phyloP scores from a whole-genome alignment of 2,113 vertebrate genomes.

The Platichthys stellatus region DNA sequence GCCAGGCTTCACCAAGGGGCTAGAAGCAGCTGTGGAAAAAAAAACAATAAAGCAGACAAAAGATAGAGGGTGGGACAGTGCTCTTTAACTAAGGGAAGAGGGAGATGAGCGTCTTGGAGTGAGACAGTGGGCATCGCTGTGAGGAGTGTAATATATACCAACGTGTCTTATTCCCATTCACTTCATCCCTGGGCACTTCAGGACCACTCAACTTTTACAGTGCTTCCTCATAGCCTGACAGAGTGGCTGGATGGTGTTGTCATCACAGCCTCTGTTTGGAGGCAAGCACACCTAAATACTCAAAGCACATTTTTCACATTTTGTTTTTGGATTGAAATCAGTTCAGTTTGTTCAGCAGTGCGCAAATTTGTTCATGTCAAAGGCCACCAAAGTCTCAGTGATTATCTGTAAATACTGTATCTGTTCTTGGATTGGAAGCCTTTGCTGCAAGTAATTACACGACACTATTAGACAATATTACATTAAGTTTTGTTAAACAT shows the following conservation, averaged over 20 bases:
- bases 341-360: too few species aligned
- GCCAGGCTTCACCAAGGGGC: neutral
- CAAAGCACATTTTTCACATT: neutral
- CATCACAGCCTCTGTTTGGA: neutral
- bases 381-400: neutral
- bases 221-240: neutral
- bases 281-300: neutral
- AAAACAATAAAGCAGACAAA: conserved; percentile 19
- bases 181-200: conserved; percentile 42
- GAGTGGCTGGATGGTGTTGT: neutral
- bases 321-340: neutral
- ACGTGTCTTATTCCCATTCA: conserved; percentile 31
- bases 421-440: neutral
- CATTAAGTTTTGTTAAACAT: neutral
- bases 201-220: conserved; percentile 26
- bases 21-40: conserved; percentile 12
- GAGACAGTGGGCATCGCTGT: conserved; percentile 11
- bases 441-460: neutral
- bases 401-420: neutral
- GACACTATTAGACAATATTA: neutral
- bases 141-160: conserved; percentile 34
- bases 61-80: conserved; percentile 6
- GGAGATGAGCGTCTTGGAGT: conserved; percentile 11
- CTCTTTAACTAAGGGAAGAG: conserved; percentile 25
- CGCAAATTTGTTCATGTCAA: neutral